Conservation (phyloP, 2,888 invertebrate genomes). For the Bugula neritina region DNA sequence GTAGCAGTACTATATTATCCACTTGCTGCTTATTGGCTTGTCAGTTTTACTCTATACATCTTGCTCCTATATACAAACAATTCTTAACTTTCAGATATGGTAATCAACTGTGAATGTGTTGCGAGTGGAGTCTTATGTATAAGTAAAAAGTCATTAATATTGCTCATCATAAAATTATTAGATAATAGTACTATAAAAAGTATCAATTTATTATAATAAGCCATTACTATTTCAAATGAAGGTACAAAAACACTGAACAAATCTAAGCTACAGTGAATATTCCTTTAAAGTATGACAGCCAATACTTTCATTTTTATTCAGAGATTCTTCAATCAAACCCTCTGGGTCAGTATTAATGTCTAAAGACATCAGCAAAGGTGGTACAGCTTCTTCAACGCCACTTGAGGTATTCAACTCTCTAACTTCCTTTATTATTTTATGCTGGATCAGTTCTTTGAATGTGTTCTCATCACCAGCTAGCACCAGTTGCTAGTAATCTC, state of each 20-base stretch:
- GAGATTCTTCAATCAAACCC: not conserved
- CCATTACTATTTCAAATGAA: too few relatives aligned
- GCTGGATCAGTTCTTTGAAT: slow-evolving; percentile 14
- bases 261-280: too few relatives aligned
- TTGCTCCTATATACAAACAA: too few relatives aligned
- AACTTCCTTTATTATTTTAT: not conserved
- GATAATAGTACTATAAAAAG: too few relatives aligned
- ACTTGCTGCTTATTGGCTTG: not conserved
- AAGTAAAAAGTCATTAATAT: too few relatives aligned
- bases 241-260: too few relatives aligned
- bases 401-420: not conserved
- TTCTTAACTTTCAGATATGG: too few relatives aligned
- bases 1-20: not conserved
- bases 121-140: too few relatives aligned
- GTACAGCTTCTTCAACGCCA: not conserved
- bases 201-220: too few relatives aligned
- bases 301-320: not conserved
- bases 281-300: too few relatives aligned
- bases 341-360: not conserved
- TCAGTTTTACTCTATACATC: not conserved
- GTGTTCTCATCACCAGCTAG: not conserved
- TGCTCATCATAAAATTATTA: too few relatives aligned
- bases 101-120: too few relatives aligned
- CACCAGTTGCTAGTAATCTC: not conserved
- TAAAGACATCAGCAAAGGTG: not conserved